Conservation (phyloP, 2,797 vertebrate species). For the Chelon labrosus region DNA sequence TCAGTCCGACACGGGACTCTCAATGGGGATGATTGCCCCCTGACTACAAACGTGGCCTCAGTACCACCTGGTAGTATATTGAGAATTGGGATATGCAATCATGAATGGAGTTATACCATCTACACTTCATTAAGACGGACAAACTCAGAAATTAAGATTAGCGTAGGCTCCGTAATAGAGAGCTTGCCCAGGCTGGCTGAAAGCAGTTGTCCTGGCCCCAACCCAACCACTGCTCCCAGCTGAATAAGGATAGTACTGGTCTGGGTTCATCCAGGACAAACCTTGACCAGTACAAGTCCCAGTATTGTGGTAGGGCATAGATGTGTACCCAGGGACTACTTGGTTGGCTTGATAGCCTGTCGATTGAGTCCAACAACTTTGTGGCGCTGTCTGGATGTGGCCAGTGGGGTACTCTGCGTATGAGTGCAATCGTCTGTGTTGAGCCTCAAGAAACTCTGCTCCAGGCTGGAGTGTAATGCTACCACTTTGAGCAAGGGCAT, state of each 20-base stretch:
- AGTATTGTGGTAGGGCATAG: slow-evolving; percentile 2
- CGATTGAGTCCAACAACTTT: not conserved
- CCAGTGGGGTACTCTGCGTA: not conserved
- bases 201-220: not conserved
- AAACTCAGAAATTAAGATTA: slow-evolving; percentile 4
- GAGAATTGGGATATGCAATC: not conserved
- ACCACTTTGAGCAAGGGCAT: not conserved
- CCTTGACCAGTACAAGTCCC: not conserved
- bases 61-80: not conserved
- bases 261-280: not conserved
- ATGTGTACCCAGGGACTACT: not conserved
- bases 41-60: not conserved
- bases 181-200: not conserved
- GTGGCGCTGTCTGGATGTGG: slow-evolving; percentile 5
- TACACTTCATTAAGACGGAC: not conserved
- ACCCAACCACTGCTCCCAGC: not conserved
- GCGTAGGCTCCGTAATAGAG: not conserved
- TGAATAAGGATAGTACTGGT: not conserved
- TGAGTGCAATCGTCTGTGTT: slow-evolving; percentile 1
- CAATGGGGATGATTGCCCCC: not conserved
- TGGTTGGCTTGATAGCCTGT: not conserved
- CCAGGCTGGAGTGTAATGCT: not conserved
- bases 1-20: not conserved
- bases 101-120: not conserved
- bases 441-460: not conserved